phyloP scores from a whole-genome alignment of 2,797 vertebrate genomes.

The Acanthiza pusilla region DNA sequence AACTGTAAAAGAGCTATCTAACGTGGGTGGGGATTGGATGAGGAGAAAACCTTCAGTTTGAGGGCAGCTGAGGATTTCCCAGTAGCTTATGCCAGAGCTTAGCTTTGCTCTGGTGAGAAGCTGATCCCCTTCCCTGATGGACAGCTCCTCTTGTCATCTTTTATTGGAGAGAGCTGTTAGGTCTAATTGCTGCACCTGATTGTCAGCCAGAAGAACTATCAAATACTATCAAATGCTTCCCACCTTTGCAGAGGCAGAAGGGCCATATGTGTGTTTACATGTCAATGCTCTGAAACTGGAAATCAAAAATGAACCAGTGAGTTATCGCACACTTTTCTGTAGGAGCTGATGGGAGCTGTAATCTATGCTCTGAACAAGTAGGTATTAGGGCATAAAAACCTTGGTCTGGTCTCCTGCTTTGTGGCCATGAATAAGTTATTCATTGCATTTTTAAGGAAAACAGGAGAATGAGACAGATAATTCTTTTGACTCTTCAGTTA shows the following conservation, averaged over 20 bases:
- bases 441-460: not conserved
- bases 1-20: not conserved
- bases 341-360: not conserved
- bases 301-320: not conserved
- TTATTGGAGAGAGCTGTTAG: not conserved
- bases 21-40: rapidly evolving
- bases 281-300: not conserved
- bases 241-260: not conserved
- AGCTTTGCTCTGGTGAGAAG: not conserved
- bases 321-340: not conserved
- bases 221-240: not conserved
- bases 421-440: not conserved
- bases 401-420: not conserved
- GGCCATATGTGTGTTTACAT: rapidly evolving
- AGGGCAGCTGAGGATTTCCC: not conserved
- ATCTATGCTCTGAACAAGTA: not conserved
- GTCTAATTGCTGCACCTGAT: not conserved
- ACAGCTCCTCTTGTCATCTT: not conserved
- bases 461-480: not conserved
- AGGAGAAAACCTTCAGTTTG: not conserved
- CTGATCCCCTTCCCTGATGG: not conserved
- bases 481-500: not conserved
- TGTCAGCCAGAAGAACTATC: not conserved
- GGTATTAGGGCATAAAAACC: not conserved
- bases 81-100: not conserved